These are phyloP conservation scores for Lycia hirtaria DNA, from an alignment of 2,888 invertebrate species.

Conservation along the genomic window DNA sequence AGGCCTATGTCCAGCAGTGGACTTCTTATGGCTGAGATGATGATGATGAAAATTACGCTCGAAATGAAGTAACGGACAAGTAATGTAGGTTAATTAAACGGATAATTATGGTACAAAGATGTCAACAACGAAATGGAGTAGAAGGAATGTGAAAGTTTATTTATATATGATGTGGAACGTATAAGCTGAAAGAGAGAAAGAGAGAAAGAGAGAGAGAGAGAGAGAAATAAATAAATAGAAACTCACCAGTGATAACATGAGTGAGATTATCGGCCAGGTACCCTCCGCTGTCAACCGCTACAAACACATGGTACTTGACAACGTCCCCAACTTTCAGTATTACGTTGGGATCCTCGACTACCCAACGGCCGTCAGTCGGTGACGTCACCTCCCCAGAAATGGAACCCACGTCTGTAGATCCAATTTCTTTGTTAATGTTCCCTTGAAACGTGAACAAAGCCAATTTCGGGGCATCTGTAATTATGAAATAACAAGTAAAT, in stretches of 20 bases:
- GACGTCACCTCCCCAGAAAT: slow-evolving; percentile 76
- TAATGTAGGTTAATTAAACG: no score
- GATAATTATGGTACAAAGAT: no score
- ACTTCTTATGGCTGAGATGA: no score
- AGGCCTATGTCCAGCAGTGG: no score
- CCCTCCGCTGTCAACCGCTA: slow-evolving; percentile 78
- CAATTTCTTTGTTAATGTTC: slow-evolving; percentile 84
- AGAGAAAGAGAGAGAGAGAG: no score
- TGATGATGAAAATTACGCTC: no score
- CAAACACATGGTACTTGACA: slow-evolving; percentile 87
- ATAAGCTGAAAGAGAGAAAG: no score
- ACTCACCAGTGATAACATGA: slow-evolving; percentile 72
- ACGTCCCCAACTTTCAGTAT: slow-evolving; percentile 81
- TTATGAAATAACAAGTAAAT: neutral
- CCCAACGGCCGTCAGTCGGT: slow-evolving; percentile 80
- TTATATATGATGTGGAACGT: no score
- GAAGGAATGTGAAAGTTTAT: no score
- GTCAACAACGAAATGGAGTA: no score
- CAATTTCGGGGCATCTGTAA: slow-evolving; percentile 79
- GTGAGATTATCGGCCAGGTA: slow-evolving; percentile 70
- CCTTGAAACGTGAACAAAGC: slow-evolving; percentile 87
- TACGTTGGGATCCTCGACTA: slow-evolving; percentile 72
- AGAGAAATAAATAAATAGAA: no score
- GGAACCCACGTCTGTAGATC: slow-evolving; percentile 77
- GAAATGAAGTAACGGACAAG: no score